phyloP scores from a whole-genome alignment of 2,113 vertebrate species.

The Charina bottae region DNA sequence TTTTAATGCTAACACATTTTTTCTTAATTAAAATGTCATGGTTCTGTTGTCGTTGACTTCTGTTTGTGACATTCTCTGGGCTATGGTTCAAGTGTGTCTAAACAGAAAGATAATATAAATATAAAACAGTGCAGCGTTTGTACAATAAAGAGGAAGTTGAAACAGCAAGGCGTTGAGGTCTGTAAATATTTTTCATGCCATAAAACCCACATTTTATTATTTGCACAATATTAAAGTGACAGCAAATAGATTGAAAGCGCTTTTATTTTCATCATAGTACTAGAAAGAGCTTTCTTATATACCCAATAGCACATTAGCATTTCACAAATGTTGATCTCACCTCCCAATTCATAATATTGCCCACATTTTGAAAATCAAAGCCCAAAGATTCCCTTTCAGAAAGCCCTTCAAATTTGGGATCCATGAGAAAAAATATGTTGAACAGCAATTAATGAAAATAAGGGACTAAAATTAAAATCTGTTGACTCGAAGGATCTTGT shows the following conservation, averaged over 20 bases:
- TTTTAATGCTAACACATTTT: slow-evolving; percentile 10
- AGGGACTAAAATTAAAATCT: neutral
- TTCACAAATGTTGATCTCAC: neutral
- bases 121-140: slow-evolving; percentile 27
- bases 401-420: neutral
- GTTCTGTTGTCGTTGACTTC: neutral
- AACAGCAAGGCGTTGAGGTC: slow-evolving; percentile 10
- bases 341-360: neutral
- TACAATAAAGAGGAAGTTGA: slow-evolving; percentile 13
- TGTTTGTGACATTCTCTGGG: slow-evolving; percentile 16
- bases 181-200: slow-evolving; percentile 25
- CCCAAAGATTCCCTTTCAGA: neutral
- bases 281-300: neutral
- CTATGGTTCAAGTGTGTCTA: slow-evolving; percentile 35
- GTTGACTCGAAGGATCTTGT: neutral
- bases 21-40: neutral
- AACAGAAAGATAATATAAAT: neutral
- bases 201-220: neutral
- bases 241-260: slow-evolving; percentile 6
- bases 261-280: neutral
- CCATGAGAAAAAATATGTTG: neutral
- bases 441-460: neutral
- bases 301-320: neutral
- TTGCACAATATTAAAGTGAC: neutral
- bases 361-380: neutral